phyloP scores from a whole-genome alignment of 2,113 vertebrate genomes.

The Emydura subglobosa region DNA sequence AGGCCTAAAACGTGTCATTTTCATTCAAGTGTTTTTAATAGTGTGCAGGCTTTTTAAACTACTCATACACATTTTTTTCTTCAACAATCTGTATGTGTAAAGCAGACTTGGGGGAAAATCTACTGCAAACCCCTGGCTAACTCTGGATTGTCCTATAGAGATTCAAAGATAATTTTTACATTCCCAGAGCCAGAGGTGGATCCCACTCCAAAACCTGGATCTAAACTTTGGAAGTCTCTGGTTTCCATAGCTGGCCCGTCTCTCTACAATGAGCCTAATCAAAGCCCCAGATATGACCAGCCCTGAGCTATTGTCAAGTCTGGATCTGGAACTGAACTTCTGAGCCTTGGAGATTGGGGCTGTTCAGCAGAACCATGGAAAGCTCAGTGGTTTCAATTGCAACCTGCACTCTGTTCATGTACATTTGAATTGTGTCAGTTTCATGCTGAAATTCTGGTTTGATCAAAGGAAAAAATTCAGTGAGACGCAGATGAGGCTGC shows the following conservation, averaged over 20 bases:
- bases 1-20: background rate
- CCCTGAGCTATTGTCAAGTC: accelerated
- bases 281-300: background rate
- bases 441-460: slow-evolving; percentile 18
- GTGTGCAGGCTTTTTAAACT: background rate
- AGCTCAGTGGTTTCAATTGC: background rate
- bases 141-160: background rate
- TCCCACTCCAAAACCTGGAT: background rate
- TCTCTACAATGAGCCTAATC: background rate
- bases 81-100: accelerated
- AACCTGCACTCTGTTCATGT: background rate
- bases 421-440: slow-evolving; percentile 3
- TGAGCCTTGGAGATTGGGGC: background rate
- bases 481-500: background rate
- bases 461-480: background rate
- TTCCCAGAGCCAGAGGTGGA: background rate
- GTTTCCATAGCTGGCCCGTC: background rate
- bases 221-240: background rate
- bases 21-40: slow-evolving; percentile 15
- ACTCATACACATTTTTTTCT: background rate
- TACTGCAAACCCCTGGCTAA: accelerated
- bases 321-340: background rate
- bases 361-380: background rate
- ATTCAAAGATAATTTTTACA: slow-evolving; percentile 14
- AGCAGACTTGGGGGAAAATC: background rate